phyloP scores from a whole-genome alignment of 2,797 vertebrate species.

The Eulemur mongoz region DNA sequence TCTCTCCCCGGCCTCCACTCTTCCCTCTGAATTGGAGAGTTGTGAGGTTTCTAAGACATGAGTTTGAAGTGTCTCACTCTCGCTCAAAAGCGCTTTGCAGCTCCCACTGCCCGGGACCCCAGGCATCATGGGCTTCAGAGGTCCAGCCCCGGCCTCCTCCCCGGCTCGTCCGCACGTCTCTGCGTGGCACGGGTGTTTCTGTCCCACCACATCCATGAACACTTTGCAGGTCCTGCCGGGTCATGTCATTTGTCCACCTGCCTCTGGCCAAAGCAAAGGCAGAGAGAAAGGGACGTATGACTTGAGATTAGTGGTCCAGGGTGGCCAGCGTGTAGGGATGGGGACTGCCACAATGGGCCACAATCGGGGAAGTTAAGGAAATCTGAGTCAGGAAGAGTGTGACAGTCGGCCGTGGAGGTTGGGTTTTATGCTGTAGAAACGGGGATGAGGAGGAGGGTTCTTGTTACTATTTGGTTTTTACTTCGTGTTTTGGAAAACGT shows the following conservation, averaged over 20 bases:
- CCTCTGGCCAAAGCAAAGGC: not conserved
- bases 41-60: not conserved
- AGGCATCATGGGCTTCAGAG: rapidly evolving
- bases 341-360: not conserved
- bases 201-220: not conserved
- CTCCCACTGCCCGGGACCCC: not conserved
- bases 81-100: not conserved
- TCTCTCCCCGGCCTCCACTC: not conserved
- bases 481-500: not conserved
- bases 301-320: not conserved
- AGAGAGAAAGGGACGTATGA: not conserved
- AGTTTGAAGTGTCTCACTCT: not conserved
- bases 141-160: too few relatives aligned
- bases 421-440: not conserved
- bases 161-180: rapidly evolving
- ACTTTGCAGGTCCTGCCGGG: not conserved
- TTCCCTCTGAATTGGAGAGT: not conserved
- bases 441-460: not conserved
- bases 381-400: rapidly evolving
- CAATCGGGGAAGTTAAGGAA: rapidly evolving
- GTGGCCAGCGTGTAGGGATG: rapidly evolving
- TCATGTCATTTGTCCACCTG: rapidly evolving
- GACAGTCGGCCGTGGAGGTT: rapidly evolving
- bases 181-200: rapidly evolving
- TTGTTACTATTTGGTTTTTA: not conserved